A percentile compares a stretch with the other conserved stretches of the same genome.
phyloP scores from a whole-genome alignment of 1,140 invertebrate species.

The Hirudo medicinalis region DNA sequence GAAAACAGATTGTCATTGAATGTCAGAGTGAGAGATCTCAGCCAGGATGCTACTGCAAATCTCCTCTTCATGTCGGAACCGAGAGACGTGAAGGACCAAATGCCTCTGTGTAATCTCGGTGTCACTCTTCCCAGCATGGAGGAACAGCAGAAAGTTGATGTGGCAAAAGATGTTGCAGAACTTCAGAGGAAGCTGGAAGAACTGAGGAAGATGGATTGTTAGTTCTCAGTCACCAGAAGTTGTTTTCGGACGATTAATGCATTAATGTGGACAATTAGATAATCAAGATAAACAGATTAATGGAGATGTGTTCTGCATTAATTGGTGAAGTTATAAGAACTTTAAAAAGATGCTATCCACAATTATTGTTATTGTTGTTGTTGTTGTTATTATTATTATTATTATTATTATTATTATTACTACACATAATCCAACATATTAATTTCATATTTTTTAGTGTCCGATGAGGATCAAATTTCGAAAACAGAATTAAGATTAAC shows the following conservation, averaged over 20 bases:
- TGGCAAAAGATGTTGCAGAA: slow-evolving; percentile 9
- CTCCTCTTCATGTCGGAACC: slow-evolving; percentile 88
- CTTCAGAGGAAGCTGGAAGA: slow-evolving; percentile 12
- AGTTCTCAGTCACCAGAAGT: not conserved
- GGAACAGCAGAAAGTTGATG: not conserved
- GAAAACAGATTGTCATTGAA: slow-evolving; percentile 91
- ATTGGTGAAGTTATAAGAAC: too few species aligned
- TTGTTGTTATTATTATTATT: too few species aligned
- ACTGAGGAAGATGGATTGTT: slow-evolving; percentile 12
- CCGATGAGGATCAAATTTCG: slow-evolving; percentile 23
- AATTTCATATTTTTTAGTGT: not conserved
- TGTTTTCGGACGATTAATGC: not conserved
- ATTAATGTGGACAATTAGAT: too few species aligned
- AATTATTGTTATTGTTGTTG: too few species aligned
- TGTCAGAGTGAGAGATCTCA: slow-evolving; percentile 78
- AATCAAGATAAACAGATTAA: too few species aligned
- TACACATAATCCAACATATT: too few species aligned
- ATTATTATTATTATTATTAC: too few species aligned
- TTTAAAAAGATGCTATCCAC: too few species aligned
- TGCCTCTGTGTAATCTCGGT: slow-evolving; percentile 89
- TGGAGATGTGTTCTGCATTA: too few species aligned
- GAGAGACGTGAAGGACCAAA: slow-evolving; percentile 80
- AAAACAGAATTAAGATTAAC: slow-evolving; percentile 68
- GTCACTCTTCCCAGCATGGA: slow-evolving; percentile 73
- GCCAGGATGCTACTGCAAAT: slow-evolving; percentile 78